Percentiles rank a stretch among this genome's conserved stretches.
Conservation (phyloP, 2,797 vertebrate genomes). For the Diplodus puntazzo region DNA sequence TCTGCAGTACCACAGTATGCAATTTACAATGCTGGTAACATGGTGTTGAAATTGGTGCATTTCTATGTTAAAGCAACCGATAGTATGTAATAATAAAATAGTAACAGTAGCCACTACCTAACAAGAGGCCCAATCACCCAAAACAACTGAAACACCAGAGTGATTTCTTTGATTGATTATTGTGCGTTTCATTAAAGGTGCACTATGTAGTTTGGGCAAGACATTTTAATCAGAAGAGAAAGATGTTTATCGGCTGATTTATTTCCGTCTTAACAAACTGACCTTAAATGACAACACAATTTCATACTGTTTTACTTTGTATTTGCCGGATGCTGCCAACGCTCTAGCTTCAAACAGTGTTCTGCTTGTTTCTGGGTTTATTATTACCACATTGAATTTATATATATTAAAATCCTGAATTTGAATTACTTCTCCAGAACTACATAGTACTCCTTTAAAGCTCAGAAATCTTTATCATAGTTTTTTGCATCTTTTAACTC, state of each 20-base stretch:
- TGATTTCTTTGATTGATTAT: neutral
- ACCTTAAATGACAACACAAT: too few relatives aligned
- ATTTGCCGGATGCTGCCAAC: too few relatives aligned
- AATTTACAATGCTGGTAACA: neutral
- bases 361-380: too few relatives aligned
- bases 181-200: neutral
- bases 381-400: too few relatives aligned
- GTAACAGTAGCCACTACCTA: neutral
- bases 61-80: neutral
- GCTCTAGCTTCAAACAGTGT: too few relatives aligned
- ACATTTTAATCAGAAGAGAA: too few relatives aligned
- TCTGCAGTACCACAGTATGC: neutral
- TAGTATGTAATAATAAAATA: neutral
- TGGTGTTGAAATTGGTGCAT: neutral
- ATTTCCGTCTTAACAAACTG: too few relatives aligned
- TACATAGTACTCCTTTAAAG: neutral
- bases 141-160: neutral
- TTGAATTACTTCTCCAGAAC: too few relatives aligned
- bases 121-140: neutral
- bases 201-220: too few relatives aligned
- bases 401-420: too few relatives aligned
- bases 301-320: too few relatives aligned
- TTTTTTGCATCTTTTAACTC: constrained; percentile 35
- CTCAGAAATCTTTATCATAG: neutral
- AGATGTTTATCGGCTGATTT: too few relatives aligned